Evolutionary conservation across 2,797 vertebrate species (phyloP).

Genomic region (Muraenolepis orangiensis): DNA sequence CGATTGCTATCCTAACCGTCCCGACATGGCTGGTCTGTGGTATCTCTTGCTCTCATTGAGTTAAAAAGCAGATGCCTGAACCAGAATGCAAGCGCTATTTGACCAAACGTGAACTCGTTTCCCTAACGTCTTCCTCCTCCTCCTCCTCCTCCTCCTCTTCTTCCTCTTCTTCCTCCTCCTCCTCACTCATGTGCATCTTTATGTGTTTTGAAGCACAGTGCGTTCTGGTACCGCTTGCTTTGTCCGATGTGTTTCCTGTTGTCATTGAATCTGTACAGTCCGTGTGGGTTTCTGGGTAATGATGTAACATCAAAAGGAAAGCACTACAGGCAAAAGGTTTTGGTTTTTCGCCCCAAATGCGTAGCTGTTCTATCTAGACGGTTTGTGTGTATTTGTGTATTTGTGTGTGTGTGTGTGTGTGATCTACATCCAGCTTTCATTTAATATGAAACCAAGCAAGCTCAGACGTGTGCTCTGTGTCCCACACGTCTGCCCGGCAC

Average conservation of each 20-base stretch:
- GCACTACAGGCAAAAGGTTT: background rate
- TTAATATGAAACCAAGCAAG: slow-evolving; percentile 16
- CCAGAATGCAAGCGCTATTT: slow-evolving; percentile 40
- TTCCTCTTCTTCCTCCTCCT: slow-evolving; percentile 27
- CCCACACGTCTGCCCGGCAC: slow-evolving; percentile 32
- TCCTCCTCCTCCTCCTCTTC: slow-evolving; percentile 33
- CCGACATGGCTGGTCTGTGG: background rate
- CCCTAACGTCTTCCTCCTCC: slow-evolving; percentile 34
- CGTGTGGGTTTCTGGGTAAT: slow-evolving; percentile 43
- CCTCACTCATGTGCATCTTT: slow-evolving; percentile 23
- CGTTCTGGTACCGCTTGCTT: slow-evolving; percentile 18
- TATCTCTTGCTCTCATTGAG: background rate
- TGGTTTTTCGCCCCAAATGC: background rate
- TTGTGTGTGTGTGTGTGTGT: slow-evolving; percentile 29
- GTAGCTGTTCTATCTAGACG: background rate
- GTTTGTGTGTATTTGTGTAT: slow-evolving; percentile 19
- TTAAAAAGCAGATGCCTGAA: background rate
- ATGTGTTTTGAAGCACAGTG: slow-evolving; percentile 6
- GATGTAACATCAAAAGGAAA: background rate
- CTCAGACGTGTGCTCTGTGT: slow-evolving; percentile 50
- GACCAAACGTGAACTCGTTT: slow-evolving; percentile 34
- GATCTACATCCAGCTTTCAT: slow-evolving; percentile 6
- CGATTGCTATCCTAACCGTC: background rate
- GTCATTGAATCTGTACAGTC: slow-evolving; percentile 33
- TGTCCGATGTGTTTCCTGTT: slow-evolving; percentile 21